Evolutionary conservation across 2,113 vertebrate genomes (phyloP).

Genomic region (Rhinoptilus africanus): DNA sequence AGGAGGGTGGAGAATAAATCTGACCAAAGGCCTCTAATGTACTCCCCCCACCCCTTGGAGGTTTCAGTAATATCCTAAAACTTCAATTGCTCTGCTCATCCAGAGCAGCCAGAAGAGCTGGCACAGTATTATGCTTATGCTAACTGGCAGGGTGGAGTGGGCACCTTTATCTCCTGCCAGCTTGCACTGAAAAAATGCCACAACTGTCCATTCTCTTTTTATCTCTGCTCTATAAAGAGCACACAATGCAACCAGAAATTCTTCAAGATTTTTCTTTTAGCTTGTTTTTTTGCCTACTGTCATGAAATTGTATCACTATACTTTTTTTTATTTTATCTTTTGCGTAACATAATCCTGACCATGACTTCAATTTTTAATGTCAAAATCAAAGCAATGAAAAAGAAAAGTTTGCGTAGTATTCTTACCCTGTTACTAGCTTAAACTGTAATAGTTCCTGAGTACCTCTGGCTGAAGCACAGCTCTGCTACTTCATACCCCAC

Average conservation of each 20-base stretch:
- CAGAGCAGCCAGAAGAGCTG: neutral
- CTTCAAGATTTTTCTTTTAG: neutral
- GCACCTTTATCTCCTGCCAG: neutral
- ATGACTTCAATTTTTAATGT: constrained; percentile 25
- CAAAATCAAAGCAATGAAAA: constrained; percentile 48
- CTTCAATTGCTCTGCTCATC: neutral
- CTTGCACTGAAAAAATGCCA: neutral
- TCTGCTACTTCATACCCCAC: constrained; percentile 49
- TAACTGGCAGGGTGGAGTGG: neutral
- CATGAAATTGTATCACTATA: neutral
- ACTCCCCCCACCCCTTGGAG: neutral
- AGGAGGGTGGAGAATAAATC: neutral
- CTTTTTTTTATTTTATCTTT: neutral
- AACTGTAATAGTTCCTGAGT: constrained; percentile 41
- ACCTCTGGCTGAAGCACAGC: constrained; percentile 12
- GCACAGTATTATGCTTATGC: neutral
- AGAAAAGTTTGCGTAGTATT: neutral
- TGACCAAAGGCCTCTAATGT: neutral
- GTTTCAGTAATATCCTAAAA: neutral
- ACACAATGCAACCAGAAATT: neutral
- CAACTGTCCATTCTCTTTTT: neutral
- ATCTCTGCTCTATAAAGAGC: neutral
- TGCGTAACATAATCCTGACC: neutral
- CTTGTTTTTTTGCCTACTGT: neutral
- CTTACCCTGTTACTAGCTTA: constrained; percentile 31